These are phyloP conservation scores for Callopanchax toddi DNA, from an alignment of 2,113 vertebrate species.

Conservation along the genomic window DNA sequence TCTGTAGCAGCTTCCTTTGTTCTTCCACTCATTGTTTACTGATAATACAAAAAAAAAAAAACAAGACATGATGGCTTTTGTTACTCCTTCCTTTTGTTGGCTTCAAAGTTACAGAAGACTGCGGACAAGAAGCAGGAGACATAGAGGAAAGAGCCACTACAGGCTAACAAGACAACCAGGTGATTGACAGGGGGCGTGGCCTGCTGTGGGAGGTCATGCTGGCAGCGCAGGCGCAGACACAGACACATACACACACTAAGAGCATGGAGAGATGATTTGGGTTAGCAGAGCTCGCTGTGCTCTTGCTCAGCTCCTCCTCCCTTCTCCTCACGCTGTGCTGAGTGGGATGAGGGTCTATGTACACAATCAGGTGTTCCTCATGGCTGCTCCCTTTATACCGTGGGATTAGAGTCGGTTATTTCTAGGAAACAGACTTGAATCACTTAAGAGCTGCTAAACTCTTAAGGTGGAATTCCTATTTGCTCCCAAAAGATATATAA, in stretches of 20 bases:
- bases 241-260: conserved; percentile 50
- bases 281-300: conserved; percentile 27
- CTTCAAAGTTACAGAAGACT: conserved; percentile 6
- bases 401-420: conserved; percentile 9
- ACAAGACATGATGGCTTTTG: conserved; percentile 32
- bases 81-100: conserved; percentile 10
- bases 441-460: conserved; percentile 24
- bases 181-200: conserved; percentile 23
- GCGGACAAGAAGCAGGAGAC: conserved; percentile 8
- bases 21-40: conserved; percentile 2
- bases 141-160: conserved; percentile 21
- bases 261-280: conserved; percentile 39
- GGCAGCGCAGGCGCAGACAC: conserved; percentile 62
- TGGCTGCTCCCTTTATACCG: conserved; percentile 19
- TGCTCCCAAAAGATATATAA: conserved; percentile 21
- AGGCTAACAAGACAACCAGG: conserved; percentile 45
- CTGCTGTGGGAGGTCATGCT: conserved; percentile 70
- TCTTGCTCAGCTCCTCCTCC: conserved; percentile 27
- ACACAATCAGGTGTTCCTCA: conserved; percentile 37
- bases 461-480: conserved; percentile 35
- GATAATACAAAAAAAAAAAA: conserved; percentile 10
- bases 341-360: conserved; percentile 49
- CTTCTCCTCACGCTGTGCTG: conserved; percentile 21
- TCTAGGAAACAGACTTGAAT: conserved; percentile 16
- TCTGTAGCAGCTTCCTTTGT: conserved; percentile 36